Conservation (phyloP, 2,888 invertebrate genomes). For the Sympetrum striolatum region DNA sequence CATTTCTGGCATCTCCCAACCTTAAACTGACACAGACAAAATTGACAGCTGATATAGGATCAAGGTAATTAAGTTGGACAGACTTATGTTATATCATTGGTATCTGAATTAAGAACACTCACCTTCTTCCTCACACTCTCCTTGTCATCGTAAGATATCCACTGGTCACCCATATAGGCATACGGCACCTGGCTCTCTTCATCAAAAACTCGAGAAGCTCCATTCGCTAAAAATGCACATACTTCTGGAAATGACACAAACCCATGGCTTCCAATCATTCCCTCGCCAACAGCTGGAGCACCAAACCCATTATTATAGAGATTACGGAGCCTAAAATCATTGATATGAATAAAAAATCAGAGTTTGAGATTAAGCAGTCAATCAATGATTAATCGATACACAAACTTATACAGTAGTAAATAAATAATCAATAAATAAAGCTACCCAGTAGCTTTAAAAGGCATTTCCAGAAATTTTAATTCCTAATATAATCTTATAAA, state of each 20-base stretch:
- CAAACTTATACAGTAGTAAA: too few relatives aligned
- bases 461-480: too few relatives aligned
- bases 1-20: too few relatives aligned
- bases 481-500: too few relatives aligned
- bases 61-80: too few relatives aligned
- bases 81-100: too few relatives aligned
- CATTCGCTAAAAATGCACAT: conserved; percentile 69
- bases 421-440: too few relatives aligned
- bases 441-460: too few relatives aligned
- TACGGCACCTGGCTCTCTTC: conserved; percentile 78
- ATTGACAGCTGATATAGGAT: too few relatives aligned
- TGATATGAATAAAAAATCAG: neutral
- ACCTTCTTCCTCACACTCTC: conserved; percentile 75
- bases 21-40: too few relatives aligned
- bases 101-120: conserved; percentile 44
- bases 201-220: conserved; percentile 69
- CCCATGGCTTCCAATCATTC: conserved; percentile 71
- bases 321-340: conserved; percentile 68
- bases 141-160: conserved; percentile 83
- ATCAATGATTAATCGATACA: too few relatives aligned
- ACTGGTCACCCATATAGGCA: conserved; percentile 71
- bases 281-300: conserved; percentile 75
- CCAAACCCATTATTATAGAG: conserved; percentile 69
- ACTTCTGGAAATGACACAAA: conserved; percentile 75
- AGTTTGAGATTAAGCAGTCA: too few relatives aligned